phyloP scores from a whole-genome alignment of 2,888 invertebrate species.

The Lapara coniferarum region DNA sequence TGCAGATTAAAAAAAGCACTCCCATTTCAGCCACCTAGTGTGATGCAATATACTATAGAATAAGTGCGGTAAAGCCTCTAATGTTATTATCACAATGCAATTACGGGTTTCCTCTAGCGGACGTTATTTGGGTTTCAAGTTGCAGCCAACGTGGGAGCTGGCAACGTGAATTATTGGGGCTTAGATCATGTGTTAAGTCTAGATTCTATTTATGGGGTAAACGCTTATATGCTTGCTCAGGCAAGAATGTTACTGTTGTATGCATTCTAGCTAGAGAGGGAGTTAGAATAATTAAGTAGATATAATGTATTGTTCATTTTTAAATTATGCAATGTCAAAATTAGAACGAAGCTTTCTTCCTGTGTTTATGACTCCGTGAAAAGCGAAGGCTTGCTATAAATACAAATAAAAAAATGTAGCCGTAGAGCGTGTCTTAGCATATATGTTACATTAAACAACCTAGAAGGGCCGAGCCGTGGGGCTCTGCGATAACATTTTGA shows the following conservation, averaged over 20 bases:
- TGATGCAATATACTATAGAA: constrained; percentile 4
- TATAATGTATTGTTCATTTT: no score
- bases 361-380: not conserved
- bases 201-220: constrained; percentile 54
- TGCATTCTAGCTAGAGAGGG: not conserved
- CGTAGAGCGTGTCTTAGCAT: constrained; percentile 57
- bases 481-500: constrained; percentile 66
- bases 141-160: constrained; percentile 18
- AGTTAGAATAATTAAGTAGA: not conserved
- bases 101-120: constrained; percentile 22
- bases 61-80: constrained; percentile 6
- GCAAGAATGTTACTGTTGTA: constrained; percentile 26
- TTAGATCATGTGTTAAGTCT: constrained; percentile 43
- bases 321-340: no score
- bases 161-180: constrained; percentile 39
- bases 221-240: constrained; percentile 21
- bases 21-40: not conserved
- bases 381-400: not conserved
- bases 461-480: constrained; percentile 53
- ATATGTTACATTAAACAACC: constrained; percentile 52
- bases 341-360: not conserved
- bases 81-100: constrained; percentile 24
- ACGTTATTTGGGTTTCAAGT: constrained; percentile 24
- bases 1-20: not conserved
- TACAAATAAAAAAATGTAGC: not conserved